These are phyloP conservation scores for Acheta domesticus DNA, from an alignment of 2,888 invertebrate genomes.

Conservation along the genomic window DNA sequence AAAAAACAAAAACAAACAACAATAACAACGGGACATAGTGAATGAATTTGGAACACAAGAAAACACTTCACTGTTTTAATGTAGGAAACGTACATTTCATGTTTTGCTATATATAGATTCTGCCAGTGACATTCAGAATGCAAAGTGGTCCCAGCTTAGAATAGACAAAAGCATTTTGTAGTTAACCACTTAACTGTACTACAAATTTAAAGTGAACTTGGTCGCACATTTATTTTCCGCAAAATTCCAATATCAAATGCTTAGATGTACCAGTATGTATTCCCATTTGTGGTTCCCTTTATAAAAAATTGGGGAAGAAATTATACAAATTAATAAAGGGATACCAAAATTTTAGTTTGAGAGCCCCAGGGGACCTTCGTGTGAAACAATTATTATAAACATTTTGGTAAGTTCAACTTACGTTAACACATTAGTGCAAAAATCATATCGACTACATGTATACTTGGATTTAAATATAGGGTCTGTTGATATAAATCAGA, in stretches of 20 bases:
- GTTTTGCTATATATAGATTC: neutral
- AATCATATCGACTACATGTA: too few relatives aligned
- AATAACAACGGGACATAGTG: too few relatives aligned
- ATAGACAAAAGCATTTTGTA: neutral
- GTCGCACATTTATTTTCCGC: neutral
- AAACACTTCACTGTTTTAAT: conserved; percentile 18
- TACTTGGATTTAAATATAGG: too few relatives aligned
- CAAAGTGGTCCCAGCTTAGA: conserved; percentile 6
- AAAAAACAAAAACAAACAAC: too few relatives aligned
- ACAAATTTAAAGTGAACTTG: neutral
- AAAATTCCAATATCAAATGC: neutral
- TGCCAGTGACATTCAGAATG: neutral
- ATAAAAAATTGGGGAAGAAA: neutral
- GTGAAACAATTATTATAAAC: too few relatives aligned
- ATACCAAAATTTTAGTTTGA: neutral
- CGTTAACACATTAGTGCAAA: too few relatives aligned
- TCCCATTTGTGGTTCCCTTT: neutral
- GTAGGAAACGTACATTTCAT: neutral
- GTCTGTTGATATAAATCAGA: too few relatives aligned
- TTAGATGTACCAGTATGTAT: neutral
- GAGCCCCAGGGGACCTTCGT: too few relatives aligned
- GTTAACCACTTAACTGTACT: conserved; percentile 5
- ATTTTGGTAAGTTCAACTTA: too few relatives aligned
- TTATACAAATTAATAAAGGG: neutral
- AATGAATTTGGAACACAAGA: neutral